Evolutionary conservation across 2,888 invertebrate species (phyloP).

Genomic region (Drosophila borborema): DNA sequence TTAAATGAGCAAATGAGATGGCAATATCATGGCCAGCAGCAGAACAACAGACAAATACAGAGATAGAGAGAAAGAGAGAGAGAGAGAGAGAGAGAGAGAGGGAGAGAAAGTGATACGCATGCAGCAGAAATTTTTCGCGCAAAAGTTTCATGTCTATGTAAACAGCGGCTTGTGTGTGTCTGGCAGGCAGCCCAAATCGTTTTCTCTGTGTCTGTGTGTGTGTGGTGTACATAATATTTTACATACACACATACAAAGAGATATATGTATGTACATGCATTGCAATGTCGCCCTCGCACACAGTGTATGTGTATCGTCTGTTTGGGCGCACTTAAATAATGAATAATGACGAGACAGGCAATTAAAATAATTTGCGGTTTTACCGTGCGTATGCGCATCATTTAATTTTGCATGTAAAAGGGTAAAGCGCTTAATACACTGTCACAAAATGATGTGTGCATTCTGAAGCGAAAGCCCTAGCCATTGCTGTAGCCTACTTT

Average conservation of each 20-base stretch:
- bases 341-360: constrained; percentile 84
- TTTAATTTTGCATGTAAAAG: constrained; percentile 82
- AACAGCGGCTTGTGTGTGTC: constrained; percentile 76
- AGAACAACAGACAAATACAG: not conserved
- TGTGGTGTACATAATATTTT: constrained; percentile 35
- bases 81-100: not conserved
- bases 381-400: constrained; percentile 84
- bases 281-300: constrained; percentile 16
- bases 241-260: constrained; percentile 4
- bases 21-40: not conserved
- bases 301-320: constrained; percentile 55
- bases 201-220: not conserved
- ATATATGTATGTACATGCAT: not conserved
- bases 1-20: constrained; percentile 66
- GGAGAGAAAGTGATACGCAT: constrained; percentile 12
- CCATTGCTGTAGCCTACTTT: constrained; percentile 33
- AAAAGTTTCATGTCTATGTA: constrained; percentile 78
- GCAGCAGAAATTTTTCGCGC: constrained; percentile 68
- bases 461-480: not conserved
- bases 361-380: constrained; percentile 84
- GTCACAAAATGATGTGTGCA: constrained; percentile 41
- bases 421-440: constrained; percentile 78
- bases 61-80: not conserved
- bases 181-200: constrained; percentile 48
- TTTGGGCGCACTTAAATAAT: constrained; percentile 82